phyloP scores from a whole-genome alignment of 2,888 invertebrate genomes.

The Pammene fasciana region DNA sequence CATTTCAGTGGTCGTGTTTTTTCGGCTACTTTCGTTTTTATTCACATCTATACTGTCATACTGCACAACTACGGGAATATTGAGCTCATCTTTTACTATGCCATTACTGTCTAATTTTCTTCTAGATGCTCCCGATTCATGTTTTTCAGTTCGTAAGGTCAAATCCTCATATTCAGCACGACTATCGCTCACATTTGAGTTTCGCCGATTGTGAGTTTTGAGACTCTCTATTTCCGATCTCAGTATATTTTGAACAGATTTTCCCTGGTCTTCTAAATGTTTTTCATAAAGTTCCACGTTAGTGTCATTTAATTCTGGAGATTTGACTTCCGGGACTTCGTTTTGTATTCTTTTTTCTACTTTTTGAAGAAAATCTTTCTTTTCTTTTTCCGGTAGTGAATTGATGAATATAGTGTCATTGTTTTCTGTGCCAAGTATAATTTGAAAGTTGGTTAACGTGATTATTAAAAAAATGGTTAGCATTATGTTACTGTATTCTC shows the following conservation, averaged over 20 bases:
- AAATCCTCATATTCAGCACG: constrained; percentile 31
- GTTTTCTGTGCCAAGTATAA: constrained; percentile 48
- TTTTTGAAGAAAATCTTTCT: constrained; percentile 63
- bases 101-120: constrained; percentile 27
- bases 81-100: constrained; percentile 18
- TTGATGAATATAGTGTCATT: constrained; percentile 66
- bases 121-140: not conserved
- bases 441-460: constrained; percentile 43
- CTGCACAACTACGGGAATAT: constrained; percentile 6
- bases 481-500: constrained; percentile 54
- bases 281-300: constrained; percentile 59
- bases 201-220: constrained; percentile 42
- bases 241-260: constrained; percentile 60
- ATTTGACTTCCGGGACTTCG: constrained; percentile 54
- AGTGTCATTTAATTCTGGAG: constrained; percentile 42
- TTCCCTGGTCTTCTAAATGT: constrained; percentile 57
- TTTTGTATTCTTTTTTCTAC: constrained; percentile 66
- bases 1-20: not conserved
- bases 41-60: not conserved
- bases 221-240: constrained; percentile 60
- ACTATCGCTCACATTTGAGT: constrained; percentile 18
- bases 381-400: constrained; percentile 65
- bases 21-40: not conserved
- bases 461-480: constrained; percentile 48
- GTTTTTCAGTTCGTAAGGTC: not conserved